Conservation (phyloP, 2,113 vertebrate genomes). For the Lamprotornis superbus region DNA sequence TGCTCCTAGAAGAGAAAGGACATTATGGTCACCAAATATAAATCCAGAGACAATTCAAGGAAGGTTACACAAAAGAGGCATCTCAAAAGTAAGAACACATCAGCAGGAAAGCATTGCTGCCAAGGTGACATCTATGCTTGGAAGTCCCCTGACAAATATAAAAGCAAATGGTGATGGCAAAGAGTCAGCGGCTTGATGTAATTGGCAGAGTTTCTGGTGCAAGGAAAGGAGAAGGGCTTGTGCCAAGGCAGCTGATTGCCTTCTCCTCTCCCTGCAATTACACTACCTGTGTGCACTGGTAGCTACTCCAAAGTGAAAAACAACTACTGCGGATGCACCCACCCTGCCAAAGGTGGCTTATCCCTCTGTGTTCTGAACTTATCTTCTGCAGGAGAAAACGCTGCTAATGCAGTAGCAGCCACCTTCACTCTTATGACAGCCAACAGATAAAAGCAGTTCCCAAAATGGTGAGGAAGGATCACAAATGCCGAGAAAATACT, state of each 20-base stretch:
- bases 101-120: background rate
- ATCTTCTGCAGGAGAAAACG: background rate
- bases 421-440: background rate
- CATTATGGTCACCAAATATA: background rate
- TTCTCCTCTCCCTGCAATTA: background rate
- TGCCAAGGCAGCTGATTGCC: background rate
- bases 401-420: background rate
- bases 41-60: background rate
- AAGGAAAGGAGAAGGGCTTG: background rate
- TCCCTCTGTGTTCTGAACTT: background rate
- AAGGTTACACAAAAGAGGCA: background rate
- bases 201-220: background rate
- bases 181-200: background rate
- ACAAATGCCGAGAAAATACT: background rate
- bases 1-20: background rate
- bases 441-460: background rate
- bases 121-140: background rate
- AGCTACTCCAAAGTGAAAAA: background rate
- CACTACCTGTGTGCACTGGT: background rate
- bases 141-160: background rate
- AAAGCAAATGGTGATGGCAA: background rate
- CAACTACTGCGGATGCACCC: fast-evolving
- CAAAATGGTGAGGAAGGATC: background rate
- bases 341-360: background rate
- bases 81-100: background rate